These are phyloP conservation scores for Strigamia crassipes DNA, from an alignment of 2,888 invertebrate species.

Conservation along the genomic window DNA sequence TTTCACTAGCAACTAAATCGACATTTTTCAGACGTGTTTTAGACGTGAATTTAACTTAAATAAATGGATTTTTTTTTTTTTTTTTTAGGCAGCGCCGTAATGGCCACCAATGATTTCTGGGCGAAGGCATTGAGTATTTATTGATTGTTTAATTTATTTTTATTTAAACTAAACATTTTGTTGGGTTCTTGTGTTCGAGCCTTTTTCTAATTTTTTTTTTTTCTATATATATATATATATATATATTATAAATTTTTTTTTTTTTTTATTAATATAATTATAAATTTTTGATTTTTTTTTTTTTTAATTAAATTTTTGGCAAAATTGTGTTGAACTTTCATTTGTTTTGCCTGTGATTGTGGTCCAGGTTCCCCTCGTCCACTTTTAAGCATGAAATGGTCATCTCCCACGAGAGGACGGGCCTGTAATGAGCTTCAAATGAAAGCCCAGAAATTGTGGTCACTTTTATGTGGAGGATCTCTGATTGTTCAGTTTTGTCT, in stretches of 20 bases:
- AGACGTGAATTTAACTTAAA: too few species aligned
- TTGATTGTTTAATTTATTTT: conserved; percentile 17
- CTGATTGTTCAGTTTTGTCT: background rate
- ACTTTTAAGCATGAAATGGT: background rate
- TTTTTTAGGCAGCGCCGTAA: background rate
- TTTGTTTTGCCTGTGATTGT: background rate
- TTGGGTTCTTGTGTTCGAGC: background rate
- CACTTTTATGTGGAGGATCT: conserved; percentile 1
- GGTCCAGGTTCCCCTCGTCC: background rate
- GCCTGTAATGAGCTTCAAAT: background rate
- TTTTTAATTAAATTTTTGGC: too few species aligned
- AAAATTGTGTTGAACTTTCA: background rate
- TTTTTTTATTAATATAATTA: background rate
- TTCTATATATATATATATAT: too few species aligned
- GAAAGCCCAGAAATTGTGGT: conserved; percentile 15
- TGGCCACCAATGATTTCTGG: background rate
- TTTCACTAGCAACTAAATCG: background rate
- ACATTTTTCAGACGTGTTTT: too few species aligned
- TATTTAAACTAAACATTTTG: background rate
- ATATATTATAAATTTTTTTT: background rate
- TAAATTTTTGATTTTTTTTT: background rate
- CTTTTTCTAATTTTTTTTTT: background rate
- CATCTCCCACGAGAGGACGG: background rate
- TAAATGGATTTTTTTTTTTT: too few species aligned
- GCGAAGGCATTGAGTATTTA: conserved; percentile 3